Percentiles rank a stretch among this genome's conserved stretches.
Evolutionary conservation across 2,113 vertebrate genomes (phyloP).

Genomic region (Paradisaea rubra): DNA sequence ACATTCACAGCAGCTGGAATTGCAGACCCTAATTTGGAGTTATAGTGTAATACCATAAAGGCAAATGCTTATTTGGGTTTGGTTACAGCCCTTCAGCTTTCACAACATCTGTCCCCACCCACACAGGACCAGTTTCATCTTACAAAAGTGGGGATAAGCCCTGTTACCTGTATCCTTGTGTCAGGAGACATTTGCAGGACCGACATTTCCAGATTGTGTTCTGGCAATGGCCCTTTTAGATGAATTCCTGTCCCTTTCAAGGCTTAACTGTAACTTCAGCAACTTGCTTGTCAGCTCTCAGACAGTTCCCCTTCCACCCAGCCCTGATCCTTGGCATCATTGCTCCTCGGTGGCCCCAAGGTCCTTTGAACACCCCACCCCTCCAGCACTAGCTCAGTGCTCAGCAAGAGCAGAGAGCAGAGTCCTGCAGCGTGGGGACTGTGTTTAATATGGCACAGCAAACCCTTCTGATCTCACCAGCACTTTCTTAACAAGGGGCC

Average conservation of each 20-base stretch:
- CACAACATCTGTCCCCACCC: not conserved
- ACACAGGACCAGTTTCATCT: conserved; percentile 5
- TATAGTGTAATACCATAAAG: not conserved
- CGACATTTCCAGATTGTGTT: not conserved
- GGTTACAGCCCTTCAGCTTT: conserved; percentile 11
- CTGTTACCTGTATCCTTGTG: not conserved
- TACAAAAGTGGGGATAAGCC: not conserved
- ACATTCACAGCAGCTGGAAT: not conserved
- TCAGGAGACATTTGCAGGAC: not conserved
- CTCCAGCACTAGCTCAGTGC: not conserved
- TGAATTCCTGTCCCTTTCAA: not conserved
- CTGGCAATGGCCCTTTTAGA: not conserved
- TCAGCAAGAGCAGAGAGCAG: not conserved
- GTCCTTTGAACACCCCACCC: not conserved
- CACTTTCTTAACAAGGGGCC: not conserved
- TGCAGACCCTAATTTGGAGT: not conserved
- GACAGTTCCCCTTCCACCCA: not conserved
- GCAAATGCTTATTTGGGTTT: conserved; percentile 4
- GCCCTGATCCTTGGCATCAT: not conserved
- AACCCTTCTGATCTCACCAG: not conserved
- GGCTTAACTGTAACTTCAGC: not conserved
- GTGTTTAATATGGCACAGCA: not conserved
- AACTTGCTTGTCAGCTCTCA: not conserved
- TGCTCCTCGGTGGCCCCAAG: not conserved
- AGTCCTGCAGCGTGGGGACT: not conserved